Conservation (phyloP, 64 coral and sea anemone genomes). For the Catalaphyllia jardinei region DNA sequence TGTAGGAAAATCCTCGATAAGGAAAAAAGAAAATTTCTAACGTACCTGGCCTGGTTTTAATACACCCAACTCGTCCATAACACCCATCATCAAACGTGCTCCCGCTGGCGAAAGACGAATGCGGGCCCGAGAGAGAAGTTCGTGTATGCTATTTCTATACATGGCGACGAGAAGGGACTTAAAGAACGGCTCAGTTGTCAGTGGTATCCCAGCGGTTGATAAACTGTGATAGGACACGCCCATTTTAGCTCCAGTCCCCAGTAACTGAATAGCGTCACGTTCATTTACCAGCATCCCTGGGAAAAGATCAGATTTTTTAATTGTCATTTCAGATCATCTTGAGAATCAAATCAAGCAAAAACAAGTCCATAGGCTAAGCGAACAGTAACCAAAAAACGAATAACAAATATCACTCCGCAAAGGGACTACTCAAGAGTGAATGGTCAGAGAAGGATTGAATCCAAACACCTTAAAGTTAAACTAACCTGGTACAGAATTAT, state of each 20-base stretch:
- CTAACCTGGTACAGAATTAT: too few relatives aligned
- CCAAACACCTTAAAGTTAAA: too few relatives aligned
- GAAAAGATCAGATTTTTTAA: background rate
- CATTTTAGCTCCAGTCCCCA: slow-evolving; percentile 74
- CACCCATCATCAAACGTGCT: slow-evolving; percentile 96
- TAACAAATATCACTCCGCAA: too few relatives aligned
- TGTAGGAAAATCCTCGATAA: background rate
- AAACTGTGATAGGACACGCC: slow-evolving; percentile 80
- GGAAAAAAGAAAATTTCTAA: background rate
- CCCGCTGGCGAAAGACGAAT: slow-evolving; percentile 69
- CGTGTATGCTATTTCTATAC: slow-evolving; percentile 78
- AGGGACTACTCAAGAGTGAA: too few relatives aligned
- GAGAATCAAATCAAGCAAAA: background rate
- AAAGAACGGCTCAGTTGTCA: slow-evolving; percentile 94
- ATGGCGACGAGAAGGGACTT: slow-evolving; percentile 73
- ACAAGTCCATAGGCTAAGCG: background rate
- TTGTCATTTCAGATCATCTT: too few relatives aligned
- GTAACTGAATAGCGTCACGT: slow-evolving; percentile 68
- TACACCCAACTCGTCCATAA: slow-evolving; percentile 87
- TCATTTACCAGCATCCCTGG: slow-evolving; percentile 91
- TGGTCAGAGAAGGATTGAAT: too few relatives aligned
- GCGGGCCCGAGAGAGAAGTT: slow-evolving; percentile 75
- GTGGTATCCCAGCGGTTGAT: slow-evolving; percentile 60
- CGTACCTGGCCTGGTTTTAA: slow-evolving; percentile 77
- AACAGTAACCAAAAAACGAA: too few relatives aligned